Evolutionary conservation across 2,888 invertebrate genomes (phyloP), one percentile per base, ranked within the genome.

Genomic region (Shargacucullia verbasci): DNA sequence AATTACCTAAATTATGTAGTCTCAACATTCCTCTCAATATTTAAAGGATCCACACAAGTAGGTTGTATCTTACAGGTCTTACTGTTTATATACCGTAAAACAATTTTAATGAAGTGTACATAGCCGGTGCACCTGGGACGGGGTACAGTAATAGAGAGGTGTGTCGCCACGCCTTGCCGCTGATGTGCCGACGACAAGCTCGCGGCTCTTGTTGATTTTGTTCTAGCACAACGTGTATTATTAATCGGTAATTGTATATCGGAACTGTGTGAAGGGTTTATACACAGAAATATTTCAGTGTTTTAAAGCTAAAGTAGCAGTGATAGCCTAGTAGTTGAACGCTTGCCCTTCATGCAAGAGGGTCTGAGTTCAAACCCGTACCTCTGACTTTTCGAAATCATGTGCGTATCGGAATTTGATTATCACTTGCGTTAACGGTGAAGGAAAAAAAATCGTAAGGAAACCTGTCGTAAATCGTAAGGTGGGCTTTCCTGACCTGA

Each of bases 61-160:
- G 38, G 47, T 37, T 20, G 31, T 39, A 15, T 12, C 15, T 14
- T n/a, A 31, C 11, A 38, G 15, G 13, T 14, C 27, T 11, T 0
- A 35, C 38, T 57, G 47, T 57, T 48, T 63, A 57, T 41, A 40
- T 44, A 59, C 49, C 34, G 38, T 45, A 55, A 68, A 78, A 75
- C 60, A 66, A 77, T 81, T 83, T 80, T 79, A 79, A 79, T 79
- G 76, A 78, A 80, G 73, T 74, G 70, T 70, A 73, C 56, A 54
- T 70, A 72, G 73, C 64, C 54, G 59, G 54, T 31, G 81, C 76
- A 79, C 61, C 60, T 63, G 55, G 57, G 64, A 62, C 20, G 46
- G 61, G 77, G 81, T 73, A 73, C 85, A 74, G 84, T 92, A 91
- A 91, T 92, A 84, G 87, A 90, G 89, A 90, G 93, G 93, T 88